Conservation (phyloP, 1,140 invertebrate species). For the Nasonia giraulti region DNA sequence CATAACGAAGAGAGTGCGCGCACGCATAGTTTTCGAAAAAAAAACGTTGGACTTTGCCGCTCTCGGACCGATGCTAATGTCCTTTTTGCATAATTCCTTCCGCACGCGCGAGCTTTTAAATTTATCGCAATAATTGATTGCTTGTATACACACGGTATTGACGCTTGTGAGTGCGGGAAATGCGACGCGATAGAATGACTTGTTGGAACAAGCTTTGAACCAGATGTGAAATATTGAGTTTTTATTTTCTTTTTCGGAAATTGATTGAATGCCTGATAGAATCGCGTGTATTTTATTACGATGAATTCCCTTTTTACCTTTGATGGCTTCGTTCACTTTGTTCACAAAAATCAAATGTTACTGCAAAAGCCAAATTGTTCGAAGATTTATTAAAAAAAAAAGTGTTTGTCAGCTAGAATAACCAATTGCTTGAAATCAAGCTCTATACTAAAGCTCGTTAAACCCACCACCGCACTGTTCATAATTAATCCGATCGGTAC, state of each 20-base stretch:
- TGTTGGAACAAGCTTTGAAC: not conserved
- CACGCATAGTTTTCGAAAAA: constrained; percentile 34
- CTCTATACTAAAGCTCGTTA: not conserved
- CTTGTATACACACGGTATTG: not conserved
- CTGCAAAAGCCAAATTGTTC: no score
- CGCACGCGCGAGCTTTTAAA: not conserved
- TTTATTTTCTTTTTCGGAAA: no score
- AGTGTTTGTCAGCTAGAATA: no score
- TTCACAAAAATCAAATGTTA: no score
- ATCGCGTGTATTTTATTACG: no score
- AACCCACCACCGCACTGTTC: not conserved
- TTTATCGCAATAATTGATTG: constrained; percentile 10
- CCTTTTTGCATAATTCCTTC: constrained; percentile 23
- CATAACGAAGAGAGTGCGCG: constrained; percentile 24
- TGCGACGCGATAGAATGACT: not conserved
- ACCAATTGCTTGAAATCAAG: not conserved
- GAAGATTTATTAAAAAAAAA: no score
- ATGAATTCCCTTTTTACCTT: no score
- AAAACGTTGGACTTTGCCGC: not conserved
- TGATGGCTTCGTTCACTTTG: no score
- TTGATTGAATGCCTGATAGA: no score
- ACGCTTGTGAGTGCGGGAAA: not conserved
- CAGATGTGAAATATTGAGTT: not conserved
- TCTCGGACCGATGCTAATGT: constrained; percentile 17
- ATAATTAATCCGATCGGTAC: constrained; percentile 34